Evolutionary conservation across 2,888 invertebrate species (phyloP), one percentile per base, ranked within the genome.

Genomic region (Mimas tiliae): DNA sequence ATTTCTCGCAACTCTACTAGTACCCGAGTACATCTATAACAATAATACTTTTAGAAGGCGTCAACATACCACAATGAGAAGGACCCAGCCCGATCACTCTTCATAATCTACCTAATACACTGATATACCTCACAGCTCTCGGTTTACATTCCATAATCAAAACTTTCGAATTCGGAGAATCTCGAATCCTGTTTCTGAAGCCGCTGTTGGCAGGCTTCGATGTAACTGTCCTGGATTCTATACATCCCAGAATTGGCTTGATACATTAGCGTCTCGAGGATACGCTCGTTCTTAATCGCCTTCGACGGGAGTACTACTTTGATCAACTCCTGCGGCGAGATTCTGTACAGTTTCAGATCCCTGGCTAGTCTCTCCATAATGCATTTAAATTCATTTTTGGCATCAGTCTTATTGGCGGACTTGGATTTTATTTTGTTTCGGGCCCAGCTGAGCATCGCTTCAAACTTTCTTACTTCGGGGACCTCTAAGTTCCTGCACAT

Each of bases 211-310:
- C 97, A 98, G 76, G 97, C 98, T 88, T 97, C 97, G 80, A 98
- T 92, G 82, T 97, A 97, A 75, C 96, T 96, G 87, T 98, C 98
- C 84, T 98, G 97, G 85, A 98, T 97, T 69, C 98, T 95, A 91
- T 98, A 98, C 95, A 98, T 98, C 55, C 98, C 98, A 1, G 97
- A 96, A 88, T 98, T 98, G 64, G 98, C 98, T 91, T 98, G 98
- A 89, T 96, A 97, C 97, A 98, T 98, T 62, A 98, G 94, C 6
- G 98, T 98, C 87, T 98, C 98, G 82, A 98, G 94, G 76, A 98
- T 98, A 67, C 97, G 95, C 88, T 98, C 98, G 89, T 98, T 98
- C 86, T 97, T 97, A 78, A 98, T 97, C 62, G 98, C 97, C 87
- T 98, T 98, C 69, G 98, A 97, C 62, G 98, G 98, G 78, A 98